Evolutionary conservation across 2,113 vertebrate species (phyloP), one percentile per base, ranked within the genome.

Genomic region (Bubo bubo): DNA sequence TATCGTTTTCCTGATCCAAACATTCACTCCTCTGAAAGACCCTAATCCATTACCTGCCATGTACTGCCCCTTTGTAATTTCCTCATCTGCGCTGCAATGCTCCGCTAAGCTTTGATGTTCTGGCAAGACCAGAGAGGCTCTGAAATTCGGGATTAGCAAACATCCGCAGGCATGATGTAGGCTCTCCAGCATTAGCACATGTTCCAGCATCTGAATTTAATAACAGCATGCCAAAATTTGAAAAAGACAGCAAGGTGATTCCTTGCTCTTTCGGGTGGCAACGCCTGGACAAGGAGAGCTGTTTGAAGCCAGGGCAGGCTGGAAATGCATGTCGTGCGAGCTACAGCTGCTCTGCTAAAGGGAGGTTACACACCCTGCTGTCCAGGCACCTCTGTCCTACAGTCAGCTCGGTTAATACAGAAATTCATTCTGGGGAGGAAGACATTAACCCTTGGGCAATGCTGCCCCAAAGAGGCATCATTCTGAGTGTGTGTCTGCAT

Each of bases 141-240:
- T 91, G 88, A 96, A 95, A 94, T 94, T 83, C 66, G 72, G 96
- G 93, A 93, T 97, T 94, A 92, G 77, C 80, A 92, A 96, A 97
- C 83, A 85, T 86, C 88, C 62, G 5, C 84, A 91, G 91, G 91
- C 96, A 86, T 30, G 45, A 59, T 94, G 93, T 72, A 63, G 89
- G 70, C 71, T 85, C 49, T 88, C 77, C 90, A 91, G 67, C 35
- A 74, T 56, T 24, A 80, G 74, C 91, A 93, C 20, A 5, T 53
- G 62, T 88, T 88, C 90, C 49, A 58, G 74, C 92, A 96, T 53
- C 94, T 94, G 90, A 85, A 82, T 88, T 86, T 53, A 96, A 93
- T 94, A 84, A 90, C 0, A 0, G 62, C 62, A 10, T 23, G 64
- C 81, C 74, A 88, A 59, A 66, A 77, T 83, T 55, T 55, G 49